Evolutionary conservation across 2,797 vertebrate species (phyloP), one percentile per base, ranked within the genome.

Genomic region (Coendou prehensilis): DNA sequence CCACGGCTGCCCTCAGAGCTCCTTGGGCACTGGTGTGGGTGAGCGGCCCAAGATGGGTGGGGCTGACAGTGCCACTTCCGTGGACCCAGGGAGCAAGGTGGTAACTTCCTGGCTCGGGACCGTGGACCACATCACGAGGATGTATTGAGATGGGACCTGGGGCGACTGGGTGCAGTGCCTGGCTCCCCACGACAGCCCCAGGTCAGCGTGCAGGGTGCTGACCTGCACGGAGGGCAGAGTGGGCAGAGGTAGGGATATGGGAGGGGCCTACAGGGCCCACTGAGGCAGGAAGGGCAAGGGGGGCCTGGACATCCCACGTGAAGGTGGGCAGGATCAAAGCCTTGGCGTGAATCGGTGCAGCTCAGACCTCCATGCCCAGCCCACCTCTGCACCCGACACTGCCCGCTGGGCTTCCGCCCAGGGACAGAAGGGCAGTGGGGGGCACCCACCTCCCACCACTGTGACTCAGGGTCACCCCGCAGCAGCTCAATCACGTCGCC

Each of bases 401-500:
- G 22, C n/a, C 37, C 5, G 15, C 8, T 41, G 69, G 9, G 15
- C 30, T 18, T 28, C 33, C 26, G 4, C 73, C 82, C 13, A 50
- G 73, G 81, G 52, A 37, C 37, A 15, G 22, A 2, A 37, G 30
- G 56, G 26, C 33, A 57, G n/a, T 13, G 73, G 82, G 82, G 37
- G 5, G 85, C 7, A 92, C 96, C 97, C 98, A 99, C 99, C 99
- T 99, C 99, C 99, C 99, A 99, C 99, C 99, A 99, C 0, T 99
- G 97, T 0, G 99, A 99, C 95, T 99, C 99, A 0, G 99, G 99
- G 97, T 99, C 99, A 0, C 99, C 99, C 90, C 99, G 99, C 57
- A 99, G 98, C 87, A 99, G 99, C 98, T 99, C 99, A 0, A 99
- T 99, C 88, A 99, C 99, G 0, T 99, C 99, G 41, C 99, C 99